Percentiles rank a stretch among this genome's conserved stretches.
These are phyloP conservation scores for Tenebrosternarchus preto DNA, from an alignment of 2,113 vertebrate genomes.

Conservation along the genomic window DNA sequence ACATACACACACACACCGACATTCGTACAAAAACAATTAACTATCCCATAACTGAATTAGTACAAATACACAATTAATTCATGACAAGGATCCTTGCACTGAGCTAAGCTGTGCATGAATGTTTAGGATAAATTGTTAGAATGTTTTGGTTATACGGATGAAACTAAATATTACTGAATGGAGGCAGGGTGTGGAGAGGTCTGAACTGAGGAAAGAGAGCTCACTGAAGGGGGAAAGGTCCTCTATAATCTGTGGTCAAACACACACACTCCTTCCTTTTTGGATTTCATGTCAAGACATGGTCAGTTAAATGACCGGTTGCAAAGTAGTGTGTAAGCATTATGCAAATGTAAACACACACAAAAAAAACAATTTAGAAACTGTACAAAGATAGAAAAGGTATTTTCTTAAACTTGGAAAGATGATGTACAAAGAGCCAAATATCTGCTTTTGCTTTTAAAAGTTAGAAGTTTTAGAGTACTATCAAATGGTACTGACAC, in stretches of 20 bases:
- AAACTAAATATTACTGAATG: not conserved
- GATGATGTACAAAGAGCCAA: not conserved
- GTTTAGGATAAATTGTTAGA: not conserved
- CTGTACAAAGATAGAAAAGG: not conserved
- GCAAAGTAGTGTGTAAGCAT: not conserved
- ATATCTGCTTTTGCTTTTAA: not conserved
- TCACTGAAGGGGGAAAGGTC: not conserved
- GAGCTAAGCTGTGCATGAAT: not conserved
- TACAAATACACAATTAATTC: not conserved
- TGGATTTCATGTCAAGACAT: not conserved
- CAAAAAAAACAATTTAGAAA: not conserved
- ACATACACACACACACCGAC: not conserved
- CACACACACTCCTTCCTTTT: conserved; percentile 5
- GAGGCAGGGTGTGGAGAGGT: too few relatives aligned
- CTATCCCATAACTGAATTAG: not conserved
- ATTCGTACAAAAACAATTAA: not conserved
- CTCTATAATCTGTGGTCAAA: not conserved
- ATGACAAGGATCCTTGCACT: conserved; percentile 40
- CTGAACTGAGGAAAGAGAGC: not conserved
- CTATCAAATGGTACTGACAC: too few relatives aligned
- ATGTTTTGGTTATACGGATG: not conserved
- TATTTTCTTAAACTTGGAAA: not conserved
- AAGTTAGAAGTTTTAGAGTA: too few relatives aligned
- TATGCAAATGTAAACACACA: not conserved
- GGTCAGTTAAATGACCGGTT: conserved; percentile 1